Percentiles rank a stretch among this genome's conserved stretches.
phyloP scores from a whole-genome alignment of 2,113 vertebrate species.

The Bombycilla garrulus region DNA sequence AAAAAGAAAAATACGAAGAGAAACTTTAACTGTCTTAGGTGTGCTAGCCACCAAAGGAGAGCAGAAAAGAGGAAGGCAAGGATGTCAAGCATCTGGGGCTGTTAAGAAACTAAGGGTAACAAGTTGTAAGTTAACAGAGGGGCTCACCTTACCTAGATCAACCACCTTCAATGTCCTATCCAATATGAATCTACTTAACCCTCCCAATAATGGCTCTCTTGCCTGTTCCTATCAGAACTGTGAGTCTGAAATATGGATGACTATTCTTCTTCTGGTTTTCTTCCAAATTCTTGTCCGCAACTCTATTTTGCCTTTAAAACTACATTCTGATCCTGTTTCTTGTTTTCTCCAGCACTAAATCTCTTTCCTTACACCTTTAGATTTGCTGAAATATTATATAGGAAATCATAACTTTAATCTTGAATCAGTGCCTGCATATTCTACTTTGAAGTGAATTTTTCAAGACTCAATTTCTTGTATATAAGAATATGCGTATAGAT shows the following conservation, averaged over 20 bases:
- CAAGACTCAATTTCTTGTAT: neutral
- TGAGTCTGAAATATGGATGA: neutral
- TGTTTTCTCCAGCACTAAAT: neutral
- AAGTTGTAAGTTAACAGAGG: neutral
- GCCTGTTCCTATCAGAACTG: neutral
- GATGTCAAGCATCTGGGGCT: neutral
- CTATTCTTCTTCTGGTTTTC: neutral
- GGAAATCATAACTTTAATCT: neutral
- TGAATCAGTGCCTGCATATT: neutral
- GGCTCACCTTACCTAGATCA: neutral
- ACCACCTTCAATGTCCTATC: neutral
- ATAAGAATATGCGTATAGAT: neutral
- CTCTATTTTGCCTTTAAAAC: neutral
- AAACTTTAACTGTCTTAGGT: neutral
- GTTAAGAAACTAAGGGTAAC: neutral
- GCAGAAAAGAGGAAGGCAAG: neutral
- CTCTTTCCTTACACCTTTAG: neutral
- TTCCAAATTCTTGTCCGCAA: neutral
- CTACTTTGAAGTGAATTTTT: neutral
- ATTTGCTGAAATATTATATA: neutral
- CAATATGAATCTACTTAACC: neutral
- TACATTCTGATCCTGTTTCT: neutral
- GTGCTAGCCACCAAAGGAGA: neutral
- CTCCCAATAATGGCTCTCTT: neutral
- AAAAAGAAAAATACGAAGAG: neutral